Evolutionary conservation across 2,888 invertebrate genomes (phyloP), one percentile per base, ranked within the genome.

Genomic region (Agriopis marginaria): DNA sequence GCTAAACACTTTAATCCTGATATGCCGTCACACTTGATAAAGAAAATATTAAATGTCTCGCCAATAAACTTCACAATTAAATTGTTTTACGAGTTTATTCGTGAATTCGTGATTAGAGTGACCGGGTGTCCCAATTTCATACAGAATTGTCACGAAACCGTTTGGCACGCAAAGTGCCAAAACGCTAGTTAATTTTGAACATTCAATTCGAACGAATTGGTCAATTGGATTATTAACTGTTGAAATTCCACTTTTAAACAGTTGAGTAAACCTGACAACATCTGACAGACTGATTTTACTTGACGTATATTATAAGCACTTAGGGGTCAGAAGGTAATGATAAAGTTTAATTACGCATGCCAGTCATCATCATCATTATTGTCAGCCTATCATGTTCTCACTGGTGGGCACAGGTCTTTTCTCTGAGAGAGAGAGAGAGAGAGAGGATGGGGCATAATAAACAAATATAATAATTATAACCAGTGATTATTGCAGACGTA

Each of bases 101-200:
- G 77, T 78, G 77, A 73, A 75, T 70, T 77, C 76, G 78, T 78
- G 78, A 74, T 79, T 74, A 58, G 59, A 74, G 63, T 81, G 78
- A 77, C 81, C 79, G 67, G 73, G 72, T 78, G 77, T 77, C 76
- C 81, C 73, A 76, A 80, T 81, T 82, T 75, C 71, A 67, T 71
- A 59, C 50, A 69, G 68, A 73, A 74, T 75, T 78, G 77, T 77
- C 79, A 82, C 74, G 80, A 70, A 73, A 75, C 56, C 71, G 39
- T 50, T 79, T 70, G 74, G 73, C 75, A 79, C 79, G 78, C 76
- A 78, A 75, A 77, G 62, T 66, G 63, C 75, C 14, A 74, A 77
- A 56, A 61, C 59, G 75, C 40, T 64, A 62, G 45, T 74, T 74
- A 72, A 64, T 79, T 72, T 63, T 54, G n/a, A 55, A 68, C 66